Conservation (phyloP, 1,140 invertebrate species). For the Ceratitis capitata region DNA sequence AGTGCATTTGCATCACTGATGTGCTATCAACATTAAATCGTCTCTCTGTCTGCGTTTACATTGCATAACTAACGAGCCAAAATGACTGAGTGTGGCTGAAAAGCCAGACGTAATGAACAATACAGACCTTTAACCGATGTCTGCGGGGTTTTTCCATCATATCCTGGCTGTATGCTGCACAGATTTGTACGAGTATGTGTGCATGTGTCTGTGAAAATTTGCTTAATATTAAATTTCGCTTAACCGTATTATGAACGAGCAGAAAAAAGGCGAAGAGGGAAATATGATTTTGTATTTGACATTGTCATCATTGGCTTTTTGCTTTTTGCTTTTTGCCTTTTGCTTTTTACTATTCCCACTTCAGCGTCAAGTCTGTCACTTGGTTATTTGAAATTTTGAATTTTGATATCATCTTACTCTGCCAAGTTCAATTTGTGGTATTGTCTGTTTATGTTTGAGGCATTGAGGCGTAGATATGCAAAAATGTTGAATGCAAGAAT, state of each 20-base stretch:
- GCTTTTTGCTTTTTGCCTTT: neutral
- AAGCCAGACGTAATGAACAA: constrained; percentile 34
- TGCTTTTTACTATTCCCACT: no score
- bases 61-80: constrained; percentile 36
- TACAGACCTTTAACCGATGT: neutral
- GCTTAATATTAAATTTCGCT: constrained; percentile 37
- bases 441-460: neutral
- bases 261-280: no score
- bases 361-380: neutral
- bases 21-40: constrained; percentile 17
- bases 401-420: constrained; percentile 17
- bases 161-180: neutral
- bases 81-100: neutral
- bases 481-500: constrained; percentile 21
- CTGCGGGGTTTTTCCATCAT: neutral
- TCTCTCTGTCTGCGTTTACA: constrained; percentile 10
- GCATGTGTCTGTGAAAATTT: neutral
- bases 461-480: neutral
- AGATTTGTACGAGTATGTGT: no score
- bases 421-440: constrained; percentile 14
- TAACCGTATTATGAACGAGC: neutral
- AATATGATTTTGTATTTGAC: constrained; percentile 27
- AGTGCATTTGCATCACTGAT: constrained; percentile 9
- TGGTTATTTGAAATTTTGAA: neutral
- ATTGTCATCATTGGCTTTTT: neutral